A percentile compares a stretch with the other conserved stretches of the same genome.
phyloP scores from a whole-genome alignment of 2,113 vertebrate genomes.

The Gopherus flavomarginatus region DNA sequence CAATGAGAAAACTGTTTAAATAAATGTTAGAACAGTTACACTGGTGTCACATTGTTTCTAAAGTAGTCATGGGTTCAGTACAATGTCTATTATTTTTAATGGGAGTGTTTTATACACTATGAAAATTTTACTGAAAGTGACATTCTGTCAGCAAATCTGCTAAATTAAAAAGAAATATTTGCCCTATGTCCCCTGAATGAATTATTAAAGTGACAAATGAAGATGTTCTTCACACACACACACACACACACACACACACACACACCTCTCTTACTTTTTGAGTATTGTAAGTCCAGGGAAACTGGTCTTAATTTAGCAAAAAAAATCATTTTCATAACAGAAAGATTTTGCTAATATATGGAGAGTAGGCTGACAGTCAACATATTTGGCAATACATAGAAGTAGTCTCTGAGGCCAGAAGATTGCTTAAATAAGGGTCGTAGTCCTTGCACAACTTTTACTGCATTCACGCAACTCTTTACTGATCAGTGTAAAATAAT shows the following conservation, averaged over 20 bases:
- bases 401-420: neutral
- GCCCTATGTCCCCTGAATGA: neutral
- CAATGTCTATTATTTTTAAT: neutral
- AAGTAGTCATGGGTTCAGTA: accelerated
- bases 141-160: accelerated
- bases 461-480: neutral
- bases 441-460: neutral
- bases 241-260: neutral
- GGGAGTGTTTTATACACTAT: neutral
- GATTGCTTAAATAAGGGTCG: neutral
- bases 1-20: neutral
- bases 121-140: neutral
- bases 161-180: neutral
- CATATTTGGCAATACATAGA: neutral
- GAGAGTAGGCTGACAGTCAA: neutral
- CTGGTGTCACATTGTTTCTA: neutral
- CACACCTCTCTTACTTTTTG: neutral
- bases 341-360: neutral
- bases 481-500: neutral
- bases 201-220: neutral
- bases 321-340: neutral
- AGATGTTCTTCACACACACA: neutral
- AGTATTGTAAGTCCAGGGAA: neutral
- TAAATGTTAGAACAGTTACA: neutral
- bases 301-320: neutral